Conservation (phyloP, 1,140 invertebrate genomes). For the Lepidotrigona ventralis region DNA sequence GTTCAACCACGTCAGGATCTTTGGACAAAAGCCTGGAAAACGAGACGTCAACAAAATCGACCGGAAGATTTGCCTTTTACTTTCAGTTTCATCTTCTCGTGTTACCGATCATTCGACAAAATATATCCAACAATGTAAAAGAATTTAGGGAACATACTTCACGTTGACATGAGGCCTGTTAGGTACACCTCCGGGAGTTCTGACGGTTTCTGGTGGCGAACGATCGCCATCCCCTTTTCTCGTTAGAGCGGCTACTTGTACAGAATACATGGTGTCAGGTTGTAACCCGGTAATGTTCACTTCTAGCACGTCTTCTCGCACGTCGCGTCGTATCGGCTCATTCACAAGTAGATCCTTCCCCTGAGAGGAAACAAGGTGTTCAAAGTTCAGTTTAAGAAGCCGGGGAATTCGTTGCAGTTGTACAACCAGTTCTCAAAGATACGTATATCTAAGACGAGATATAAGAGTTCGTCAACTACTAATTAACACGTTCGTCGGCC, state of each 20-base stretch:
- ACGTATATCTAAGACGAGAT: neutral
- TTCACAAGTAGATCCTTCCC: constrained; percentile 90
- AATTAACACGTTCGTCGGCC: too few species aligned
- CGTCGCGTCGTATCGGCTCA: constrained; percentile 91
- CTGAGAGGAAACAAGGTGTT: constrained; percentile 71
- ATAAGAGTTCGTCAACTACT: too few species aligned
- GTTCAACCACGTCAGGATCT: constrained; percentile 91
- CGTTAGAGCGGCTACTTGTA: constrained; percentile 95
- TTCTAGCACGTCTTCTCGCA: constrained; percentile 89
- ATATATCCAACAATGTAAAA: neutral
- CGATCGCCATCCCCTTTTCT: constrained; percentile 96
- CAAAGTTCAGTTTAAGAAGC: neutral
- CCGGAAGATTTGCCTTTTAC: too few species aligned
- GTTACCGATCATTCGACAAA: too few species aligned
- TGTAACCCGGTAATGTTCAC: constrained; percentile 93
- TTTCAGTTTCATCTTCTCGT: too few species aligned
- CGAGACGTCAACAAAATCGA: neutral
- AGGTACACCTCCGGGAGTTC: constrained; percentile 96
- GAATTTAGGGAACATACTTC: constrained; percentile 82
- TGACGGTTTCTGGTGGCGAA: constrained; percentile 89
- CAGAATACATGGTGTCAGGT: constrained; percentile 95
- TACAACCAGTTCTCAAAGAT: neutral
- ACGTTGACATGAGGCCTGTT: constrained; percentile 91
- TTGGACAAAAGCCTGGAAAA: constrained; percentile 87
- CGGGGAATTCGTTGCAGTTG: too few species aligned